These are phyloP conservation scores for Vandiemenella viatica DNA, from an alignment of 2,888 invertebrate species.

Conservation along the genomic window DNA sequence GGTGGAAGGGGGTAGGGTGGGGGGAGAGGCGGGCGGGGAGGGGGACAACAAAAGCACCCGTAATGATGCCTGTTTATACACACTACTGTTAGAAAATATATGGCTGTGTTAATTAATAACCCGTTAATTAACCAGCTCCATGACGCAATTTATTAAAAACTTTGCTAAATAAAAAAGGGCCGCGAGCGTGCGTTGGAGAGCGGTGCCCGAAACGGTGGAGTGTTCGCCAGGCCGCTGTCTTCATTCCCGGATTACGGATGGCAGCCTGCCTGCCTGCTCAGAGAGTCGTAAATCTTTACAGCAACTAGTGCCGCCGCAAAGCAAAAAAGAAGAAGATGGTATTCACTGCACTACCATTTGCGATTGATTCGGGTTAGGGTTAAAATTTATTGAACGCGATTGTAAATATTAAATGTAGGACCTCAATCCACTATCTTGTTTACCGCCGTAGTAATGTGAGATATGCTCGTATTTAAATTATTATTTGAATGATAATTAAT, in stretches of 20 bases:
- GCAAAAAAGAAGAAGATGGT: too few relatives aligned
- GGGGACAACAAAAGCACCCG: background rate
- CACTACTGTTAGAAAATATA: conserved; percentile 9
- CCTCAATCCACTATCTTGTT: too few relatives aligned
- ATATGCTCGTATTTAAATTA: too few relatives aligned
- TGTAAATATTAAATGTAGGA: too few relatives aligned
- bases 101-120: conserved; percentile 12
- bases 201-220: background rate
- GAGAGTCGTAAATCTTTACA: background rate
- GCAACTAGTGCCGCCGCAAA: too few relatives aligned
- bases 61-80: conserved; percentile 6
- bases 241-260: too few relatives aligned
- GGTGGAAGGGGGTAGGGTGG: background rate
- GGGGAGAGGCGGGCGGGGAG: background rate
- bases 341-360: too few relatives aligned
- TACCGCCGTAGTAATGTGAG: too few relatives aligned
- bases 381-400: too few relatives aligned
- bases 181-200: background rate
- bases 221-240: background rate
- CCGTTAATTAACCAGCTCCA: conserved; percentile 11
- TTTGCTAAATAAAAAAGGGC: background rate
- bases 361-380: too few relatives aligned
- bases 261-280: background rate
- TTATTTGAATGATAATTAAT: too few relatives aligned
- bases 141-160: conserved; percentile 7